A percentile compares a stretch with the other conserved stretches of the same genome.
Evolutionary conservation across 2,797 vertebrate genomes (phyloP).

Genomic region (Anabas testudineus): DNA sequence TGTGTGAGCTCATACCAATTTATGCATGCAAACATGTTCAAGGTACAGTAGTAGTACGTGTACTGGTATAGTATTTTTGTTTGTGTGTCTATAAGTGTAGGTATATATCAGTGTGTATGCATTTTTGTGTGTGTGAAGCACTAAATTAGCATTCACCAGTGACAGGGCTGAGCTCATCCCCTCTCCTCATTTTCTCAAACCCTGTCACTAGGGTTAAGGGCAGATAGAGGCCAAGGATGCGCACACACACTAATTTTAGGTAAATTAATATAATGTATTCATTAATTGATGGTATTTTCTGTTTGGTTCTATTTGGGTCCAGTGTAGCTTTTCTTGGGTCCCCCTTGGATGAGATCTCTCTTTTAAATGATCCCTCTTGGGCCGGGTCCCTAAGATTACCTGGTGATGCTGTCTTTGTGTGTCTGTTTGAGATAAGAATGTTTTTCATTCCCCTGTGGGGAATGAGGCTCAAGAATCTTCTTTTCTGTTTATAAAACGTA

Average conservation of each 20-base stretch:
- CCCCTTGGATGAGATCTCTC: no score
- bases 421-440: no score
- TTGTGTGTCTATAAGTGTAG: not conserved
- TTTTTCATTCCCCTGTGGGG: no score
- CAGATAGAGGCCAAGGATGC: conserved; percentile 48
- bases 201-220: conserved; percentile 67
- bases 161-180: conserved; percentile 54
- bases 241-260: not conserved
- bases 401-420: no score
- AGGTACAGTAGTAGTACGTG: not conserved
- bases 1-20: not conserved
- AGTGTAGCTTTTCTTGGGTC: no score
- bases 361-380: no score
- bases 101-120: conserved; percentile 14
- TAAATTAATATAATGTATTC: not conserved
- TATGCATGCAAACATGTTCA: not conserved
- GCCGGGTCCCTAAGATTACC: no score
- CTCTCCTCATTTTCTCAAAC: conserved; percentile 55
- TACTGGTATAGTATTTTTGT: no score
- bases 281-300: no score
- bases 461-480: no score
- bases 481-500: not conserved
- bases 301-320: no score
- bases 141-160: conserved; percentile 70
- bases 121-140: conserved; percentile 42